Base-by-base conservation (phyloP, 2,797 vertebrate genomes). In the Pelodytes ibericus region DNA sequence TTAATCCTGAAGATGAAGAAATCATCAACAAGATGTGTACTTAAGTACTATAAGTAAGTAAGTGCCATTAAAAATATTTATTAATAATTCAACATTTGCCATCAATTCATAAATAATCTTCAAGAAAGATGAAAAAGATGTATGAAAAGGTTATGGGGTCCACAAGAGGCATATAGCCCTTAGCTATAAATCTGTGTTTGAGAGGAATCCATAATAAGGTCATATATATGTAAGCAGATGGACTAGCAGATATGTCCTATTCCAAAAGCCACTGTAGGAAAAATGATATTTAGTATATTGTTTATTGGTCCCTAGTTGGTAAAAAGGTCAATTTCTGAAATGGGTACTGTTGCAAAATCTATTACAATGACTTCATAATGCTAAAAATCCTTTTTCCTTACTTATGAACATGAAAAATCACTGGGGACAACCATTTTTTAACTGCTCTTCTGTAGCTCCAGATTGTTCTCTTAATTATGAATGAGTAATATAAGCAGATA, bases 381-480 rank as follows among this genome's bases (percentile, higher is more conserved):
- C 25, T 26, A 31, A 36, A 29, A 65, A 57, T 47, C 72, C 29
- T 27, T 58, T 30, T 20, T 44, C 20, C 24, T 18, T 74, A 41
- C 18, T 39, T n/a, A 31, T 27, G 24, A 13, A 24, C 41, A 47
- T 10, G 29, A 36, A 18, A n/a, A 4, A 20, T 47, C 36, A 47
- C 16, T 11, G 47, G 51, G 22, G 47, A 27, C 36, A 2, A 20
- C 18, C 1, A n/a, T 31, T 27, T 53, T 22, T 33, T 49, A 69
- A 15, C 1, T 27, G 33, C 9, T 25, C 31, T 41, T 63, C 44
- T 56, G 49, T 6, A 25, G 49, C 2, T 24, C 9, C 25, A 57
- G 30, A 22, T 36, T 63, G 59, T n/a, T 29, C 9, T 63, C 33
- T 74, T 53, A 51, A 72, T 33, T 49, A 36, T 72, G 53, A 31